Evolutionary conservation across 2,113 vertebrate genomes (phyloP), one percentile per base, ranked within the genome.

Genomic region (Tricholaema leucomelas): DNA sequence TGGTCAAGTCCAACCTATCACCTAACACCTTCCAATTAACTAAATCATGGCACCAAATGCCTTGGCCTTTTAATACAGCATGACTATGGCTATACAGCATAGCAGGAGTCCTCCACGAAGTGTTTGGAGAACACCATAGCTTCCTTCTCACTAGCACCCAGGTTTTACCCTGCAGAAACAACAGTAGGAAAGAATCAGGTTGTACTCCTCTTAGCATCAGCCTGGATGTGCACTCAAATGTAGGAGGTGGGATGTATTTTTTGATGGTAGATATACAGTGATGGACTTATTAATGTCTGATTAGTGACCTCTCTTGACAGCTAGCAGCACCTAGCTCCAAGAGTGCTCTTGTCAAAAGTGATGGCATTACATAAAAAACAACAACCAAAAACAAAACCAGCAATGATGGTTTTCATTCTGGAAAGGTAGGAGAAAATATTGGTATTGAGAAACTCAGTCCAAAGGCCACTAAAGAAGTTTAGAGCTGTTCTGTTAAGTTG

Each of bases 221-320:
- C 16, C 58, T 86, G 61, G 33, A 16, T 9, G 1, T 0, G 3
- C 21, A 2, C 8, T 55, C 21, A 13, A 63, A 24, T 10, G 16
- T 23, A 40, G 74, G 17, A 33, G 48, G 74, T 83, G 77, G 27
- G 65, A 56, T 0, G 0, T 9, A 1, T 36, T 23, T 4, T 16
- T 74, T 0, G 2, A 0, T 13, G 46, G 65, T 30, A 30, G 56
- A 23, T 0, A 0, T n/a, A 18, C 30, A 4, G 7, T 21, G 21
- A 2, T 54, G 35, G 8, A 16, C 36, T 79, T 65, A 30, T 72
- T 44, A 36, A 58, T 0, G 2, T 21, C 60, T 8, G 1, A 18
- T 25, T 69, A 80, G 40, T 94, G 88, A 83, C 85, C 63, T 40
- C 70, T 86, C 36, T 71, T 81, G 92, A 86, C 70, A 81, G 44